Base-by-base conservation (phyloP, 2,888 invertebrate genomes). In the Abrostola triplasia region DNA sequence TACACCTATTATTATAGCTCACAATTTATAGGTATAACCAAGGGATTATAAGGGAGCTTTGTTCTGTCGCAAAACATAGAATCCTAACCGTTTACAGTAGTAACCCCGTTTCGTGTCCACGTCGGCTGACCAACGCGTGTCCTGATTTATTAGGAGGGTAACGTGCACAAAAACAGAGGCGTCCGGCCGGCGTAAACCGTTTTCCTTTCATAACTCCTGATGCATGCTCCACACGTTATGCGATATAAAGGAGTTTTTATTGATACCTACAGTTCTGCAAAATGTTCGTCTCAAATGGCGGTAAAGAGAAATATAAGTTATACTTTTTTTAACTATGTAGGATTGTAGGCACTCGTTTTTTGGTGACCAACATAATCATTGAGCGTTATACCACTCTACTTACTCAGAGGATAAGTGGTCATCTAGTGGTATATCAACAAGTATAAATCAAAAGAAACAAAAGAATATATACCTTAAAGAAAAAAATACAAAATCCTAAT, bases 91-190 rank as follows among this genome's bases (percentile, higher is more conserved):
- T 47, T 24, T 24, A 24, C 24, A 24, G 24, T 24, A n/a, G 10
- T 49, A 12, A 36, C 11, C 36, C 48, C 13, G 9, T 40, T 71
- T 80, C 66, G 36, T 64, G 51, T 73, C 60, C 67, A 70, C 62
- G 58, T 64, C 66, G 49, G 57, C 65, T 79, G 82, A 79, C 84
- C 83, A 83, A 74, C 76, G 76, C 84, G 81, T 24, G 65, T 70
- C 79, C 84, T 89, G 89, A 92, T 91, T 91, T 92, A 92, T 91
- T 77, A 63, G 59, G 67, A 68, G 72, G 83, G 76, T 70, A 70
- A 73, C 75, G 68, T 59, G 83, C 84, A 80, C 88, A 90, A 90
- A 91, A 90, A 88, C 84, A 83, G 60, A 66, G 68, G 75, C 70
- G 65, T 38, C 83, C 77, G 67, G 37, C 83, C 77, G 67, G 48